Percentiles rank a stretch among this genome's conserved stretches.
Evolutionary conservation across 2,888 invertebrate genomes (phyloP).

Genomic region (Dastarcus helophoroides): DNA sequence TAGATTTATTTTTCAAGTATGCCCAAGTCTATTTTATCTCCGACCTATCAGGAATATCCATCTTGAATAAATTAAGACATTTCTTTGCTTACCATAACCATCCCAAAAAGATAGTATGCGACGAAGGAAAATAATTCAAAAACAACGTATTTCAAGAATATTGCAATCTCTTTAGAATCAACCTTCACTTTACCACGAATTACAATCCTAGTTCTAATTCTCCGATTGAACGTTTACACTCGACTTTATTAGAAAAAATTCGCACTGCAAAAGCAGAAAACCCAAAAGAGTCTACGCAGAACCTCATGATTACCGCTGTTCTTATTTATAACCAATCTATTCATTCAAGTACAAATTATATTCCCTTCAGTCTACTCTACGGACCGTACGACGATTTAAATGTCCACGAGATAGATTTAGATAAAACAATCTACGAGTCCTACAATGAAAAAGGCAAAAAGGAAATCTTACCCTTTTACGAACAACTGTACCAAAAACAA

Average conservation of each 20-base stretch:
- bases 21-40: slow-evolving; percentile 11
- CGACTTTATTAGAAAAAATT: too few relatives aligned
- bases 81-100: slow-evolving; percentile 12
- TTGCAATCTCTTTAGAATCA: slow-evolving; percentile 2
- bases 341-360: slow-evolving; percentile 4
- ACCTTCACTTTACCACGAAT: slow-evolving; percentile 3
- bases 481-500: slow-evolving; percentile 7
- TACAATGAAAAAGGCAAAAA: slow-evolving; percentile 16
- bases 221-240: too few relatives aligned
- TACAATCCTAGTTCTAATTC: slow-evolving; percentile 3
- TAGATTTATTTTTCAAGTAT: slow-evolving; percentile 9
- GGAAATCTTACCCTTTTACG: slow-evolving; percentile 13
- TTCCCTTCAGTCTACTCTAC: slow-evolving; percentile 6
- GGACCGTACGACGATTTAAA: slow-evolving; percentile 17
- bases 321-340: slow-evolving; percentile 7
- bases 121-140: slow-evolving; percentile 12
- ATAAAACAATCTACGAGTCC: slow-evolving; percentile 14
- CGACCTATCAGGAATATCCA: slow-evolving; percentile 6
- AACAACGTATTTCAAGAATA: slow-evolving; percentile 5
- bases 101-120: slow-evolving; percentile 11
- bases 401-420: slow-evolving; percentile 16
- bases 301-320: slow-evolving; percentile 5
- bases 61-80: slow-evolving; percentile 12
- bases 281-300: slow-evolving; percentile 6
- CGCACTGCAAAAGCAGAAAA: not conserved